Evolutionary conservation across 2,113 vertebrate species (phyloP).

Genomic region (Fulmarus glacialis): DNA sequence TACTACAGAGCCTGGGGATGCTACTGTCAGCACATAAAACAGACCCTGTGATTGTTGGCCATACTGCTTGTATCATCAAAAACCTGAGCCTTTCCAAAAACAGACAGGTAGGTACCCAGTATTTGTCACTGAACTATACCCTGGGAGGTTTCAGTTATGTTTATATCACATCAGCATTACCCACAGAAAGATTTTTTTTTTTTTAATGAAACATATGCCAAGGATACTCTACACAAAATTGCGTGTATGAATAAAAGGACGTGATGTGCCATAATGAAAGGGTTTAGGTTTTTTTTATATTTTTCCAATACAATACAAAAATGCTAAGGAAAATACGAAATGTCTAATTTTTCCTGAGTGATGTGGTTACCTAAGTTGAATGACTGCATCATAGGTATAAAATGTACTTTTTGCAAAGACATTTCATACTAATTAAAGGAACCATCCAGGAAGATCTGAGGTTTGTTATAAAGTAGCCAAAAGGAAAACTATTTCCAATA

Average conservation of each 20-base stretch:
- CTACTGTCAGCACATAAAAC: constrained; percentile 65
- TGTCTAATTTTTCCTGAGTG: neutral
- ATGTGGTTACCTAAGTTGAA: neutral
- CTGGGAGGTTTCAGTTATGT: neutral
- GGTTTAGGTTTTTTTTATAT: neutral
- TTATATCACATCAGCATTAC: neutral
- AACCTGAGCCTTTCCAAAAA: constrained; percentile 61
- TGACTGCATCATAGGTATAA: neutral
- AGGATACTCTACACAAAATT: neutral
- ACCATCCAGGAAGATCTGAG: neutral
- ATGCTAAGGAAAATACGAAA: neutral
- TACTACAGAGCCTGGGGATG: constrained; percentile 70
- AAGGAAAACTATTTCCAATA: neutral
- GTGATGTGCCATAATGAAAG: neutral
- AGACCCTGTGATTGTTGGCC: constrained; percentile 65
- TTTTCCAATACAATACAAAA: neutral
- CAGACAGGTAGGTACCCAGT: constrained; percentile 16
- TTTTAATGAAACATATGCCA: neutral
- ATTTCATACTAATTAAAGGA: neutral
- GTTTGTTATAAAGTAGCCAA: neutral
- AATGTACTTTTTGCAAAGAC: neutral
- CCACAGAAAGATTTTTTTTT: neutral
- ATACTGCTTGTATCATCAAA: constrained; percentile 71
- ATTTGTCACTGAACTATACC: neutral
- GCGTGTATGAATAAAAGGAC: neutral